Base-by-base conservation (phyloP, 2,113 vertebrate species). In the Erythrolamprus reginae region DNA sequence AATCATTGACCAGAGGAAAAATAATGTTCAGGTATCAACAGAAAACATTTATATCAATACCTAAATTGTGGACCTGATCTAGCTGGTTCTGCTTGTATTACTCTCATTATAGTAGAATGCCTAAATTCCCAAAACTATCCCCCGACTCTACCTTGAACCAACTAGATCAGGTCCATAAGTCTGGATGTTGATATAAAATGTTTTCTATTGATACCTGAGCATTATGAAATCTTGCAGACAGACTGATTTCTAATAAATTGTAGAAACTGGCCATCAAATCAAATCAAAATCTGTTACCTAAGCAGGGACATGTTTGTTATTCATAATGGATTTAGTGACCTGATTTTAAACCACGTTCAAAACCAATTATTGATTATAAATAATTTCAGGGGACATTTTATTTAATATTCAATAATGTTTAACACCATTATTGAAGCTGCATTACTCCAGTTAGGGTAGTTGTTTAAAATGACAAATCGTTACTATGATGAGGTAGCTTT, bases 401-500 rank as follows among this genome's bases (percentile, higher is more conserved):
- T 89, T 85, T 55, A 86, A 28, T 28, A 10, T 88, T 90, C 84
- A 87, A 91, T 86, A 82, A 87, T 9, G 91, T 50, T 92, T 94
- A 92, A 90, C 77, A 82, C 91, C 42, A 86, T 82, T 91, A 90
- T 90, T 94, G 93, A 93, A 90, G 87, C 5, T 4, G 90, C 90
- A 93, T 94, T 88, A 38, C 50, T 88, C 89, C 87, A 90, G 92
- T 93, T 13, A 86, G 92, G 87, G 19, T 1, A 61, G 50, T n/a
- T 56, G 94, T 92, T 90, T 93, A 96, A 95, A 95, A 96, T 96
- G 93, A 89, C 83, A 28, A 61, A 24, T n/a, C 38, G 24, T 28
- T 55, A 53, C 93, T 2, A 42, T 93, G 91, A 92, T 90, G 1
- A 93, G 33, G 56, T 91, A 87, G 53, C 82, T 4, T 92, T 90